Conservation (phyloP, 2,888 invertebrate genomes). For the Tanypteryx hageni region DNA sequence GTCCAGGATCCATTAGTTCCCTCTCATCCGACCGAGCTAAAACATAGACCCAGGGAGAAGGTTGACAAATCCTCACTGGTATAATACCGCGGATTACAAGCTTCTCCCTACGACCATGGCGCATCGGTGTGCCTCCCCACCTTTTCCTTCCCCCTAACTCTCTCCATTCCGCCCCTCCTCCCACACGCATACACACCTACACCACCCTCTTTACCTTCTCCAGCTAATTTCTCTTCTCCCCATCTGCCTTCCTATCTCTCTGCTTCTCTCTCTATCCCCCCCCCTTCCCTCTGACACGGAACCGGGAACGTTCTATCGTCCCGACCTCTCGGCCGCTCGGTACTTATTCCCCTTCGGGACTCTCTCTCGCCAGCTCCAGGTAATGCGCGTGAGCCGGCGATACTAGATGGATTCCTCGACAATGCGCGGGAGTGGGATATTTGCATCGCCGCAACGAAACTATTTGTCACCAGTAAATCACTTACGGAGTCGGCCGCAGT, state of each 20-base stretch:
- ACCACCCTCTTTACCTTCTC: neutral
- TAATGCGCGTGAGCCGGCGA: slow-evolving; percentile 6
- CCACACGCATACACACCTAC: neutral
- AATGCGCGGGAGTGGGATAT: neutral
- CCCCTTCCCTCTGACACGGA: neutral
- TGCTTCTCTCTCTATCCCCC: neutral
- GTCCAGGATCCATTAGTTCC: slow-evolving; percentile 58
- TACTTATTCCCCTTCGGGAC: neutral
- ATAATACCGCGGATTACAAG: slow-evolving; percentile 61
- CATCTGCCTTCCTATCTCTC: neutral
- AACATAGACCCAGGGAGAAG: slow-evolving; percentile 36
- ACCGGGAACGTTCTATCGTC: neutral
- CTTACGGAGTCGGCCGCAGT: slow-evolving; percentile 42
- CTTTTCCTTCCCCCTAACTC: neutral
- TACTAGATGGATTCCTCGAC: slow-evolving; percentile 11
- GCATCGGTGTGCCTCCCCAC: neutral
- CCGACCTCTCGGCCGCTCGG: neutral
- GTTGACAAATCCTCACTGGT: slow-evolving; percentile 63
- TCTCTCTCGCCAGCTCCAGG: neutral
- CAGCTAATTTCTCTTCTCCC: neutral
- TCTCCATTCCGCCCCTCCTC: neutral
- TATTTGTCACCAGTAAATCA: slow-evolving; percentile 61
- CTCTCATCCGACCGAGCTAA: neutral
- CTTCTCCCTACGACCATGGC: slow-evolving; percentile 11
- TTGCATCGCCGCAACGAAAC: slow-evolving; percentile 30